Conservation (phyloP, 1,140 invertebrate genomes). For the Drosophila willistoni region DNA sequence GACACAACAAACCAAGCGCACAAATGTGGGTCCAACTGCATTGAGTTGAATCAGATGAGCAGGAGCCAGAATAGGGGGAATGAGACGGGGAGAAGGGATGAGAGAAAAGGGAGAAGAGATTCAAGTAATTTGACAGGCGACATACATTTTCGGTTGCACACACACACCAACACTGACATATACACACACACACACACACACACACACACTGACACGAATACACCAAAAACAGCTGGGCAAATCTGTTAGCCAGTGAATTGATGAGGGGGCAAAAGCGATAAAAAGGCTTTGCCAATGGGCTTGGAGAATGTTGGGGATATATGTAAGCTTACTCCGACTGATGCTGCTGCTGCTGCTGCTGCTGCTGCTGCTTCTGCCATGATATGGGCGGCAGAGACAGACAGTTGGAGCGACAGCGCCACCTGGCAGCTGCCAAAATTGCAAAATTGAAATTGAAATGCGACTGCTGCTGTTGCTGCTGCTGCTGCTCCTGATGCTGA, state of each 20-base stretch:
- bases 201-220: constrained; percentile 10
- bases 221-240: constrained; percentile 66
- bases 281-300: constrained; percentile 71
- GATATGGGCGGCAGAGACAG: constrained; percentile 61
- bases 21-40: constrained; percentile 80
- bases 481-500: constrained; percentile 25
- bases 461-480: constrained; percentile 61
- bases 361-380: constrained; percentile 38
- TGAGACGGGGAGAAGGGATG: not conserved
- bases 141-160: constrained; percentile 71
- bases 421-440: constrained; percentile 81
- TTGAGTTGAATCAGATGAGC: constrained; percentile 51
- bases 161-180: constrained; percentile 30
- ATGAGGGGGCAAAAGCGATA: constrained; percentile 77
- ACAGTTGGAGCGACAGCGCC: constrained; percentile 79
- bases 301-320: constrained; percentile 36
- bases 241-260: constrained; percentile 79
- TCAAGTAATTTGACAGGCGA: constrained; percentile 81
- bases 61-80: not conserved
- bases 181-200: constrained; percentile 23
- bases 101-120: constrained; percentile 58
- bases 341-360: not conserved
- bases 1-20: constrained; percentile 79
- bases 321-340: constrained; percentile 39
- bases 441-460: constrained; percentile 81